Evolutionary conservation across 2,113 vertebrate species (phyloP), one percentile per base, ranked within the genome.

Genomic region (Actenoides lindsayi): DNA sequence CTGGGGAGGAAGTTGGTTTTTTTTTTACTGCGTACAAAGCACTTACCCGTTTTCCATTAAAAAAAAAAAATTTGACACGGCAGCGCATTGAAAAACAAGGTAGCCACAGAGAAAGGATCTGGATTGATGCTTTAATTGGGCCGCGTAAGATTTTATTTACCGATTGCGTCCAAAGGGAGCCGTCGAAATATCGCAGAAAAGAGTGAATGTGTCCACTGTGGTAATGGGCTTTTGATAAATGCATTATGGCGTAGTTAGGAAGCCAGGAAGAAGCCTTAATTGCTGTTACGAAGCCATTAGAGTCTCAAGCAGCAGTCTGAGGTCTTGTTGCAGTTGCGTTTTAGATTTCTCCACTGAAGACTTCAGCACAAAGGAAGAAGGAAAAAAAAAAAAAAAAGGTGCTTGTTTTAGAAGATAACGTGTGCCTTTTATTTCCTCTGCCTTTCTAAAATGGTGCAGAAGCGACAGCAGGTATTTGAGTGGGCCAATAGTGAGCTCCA

Each of bases 171-270:
- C 81, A 63, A 96, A 84, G 95, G 83, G 92, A 95, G 93, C 81
- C 87, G 89, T 94, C 17, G 4, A 81, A 96, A 82, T 59, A 89
- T 3, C 89, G 62, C 90, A 86, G 90, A 51, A 95, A 79, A 79
- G 96, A 94, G 83, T 53, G 80, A 93, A 93, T 57, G 81, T 1
- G 25, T 92, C 90, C 83, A 54, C 82, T 92, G 92, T 65, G 88
- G 94, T 93, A 91, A 96, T 91, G 90, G 48, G 92, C 91, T 95
- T 90, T 96, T 93, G 96, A 96, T 96, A 94, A 96, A 96, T 94
- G 94, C 74, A 64, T 96, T 94, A 92, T 82, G 67, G 89, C 83
- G 62, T 71, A 79, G 94, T 96, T 96, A 91, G 20, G 77, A 94
- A 97, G 86, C 80, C 87, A 73, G 91, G 89, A 91, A 85, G 91